These are phyloP conservation scores for Procambarus clarkii DNA, from an alignment of 1,140 invertebrate genomes.

Conservation along the genomic window DNA sequence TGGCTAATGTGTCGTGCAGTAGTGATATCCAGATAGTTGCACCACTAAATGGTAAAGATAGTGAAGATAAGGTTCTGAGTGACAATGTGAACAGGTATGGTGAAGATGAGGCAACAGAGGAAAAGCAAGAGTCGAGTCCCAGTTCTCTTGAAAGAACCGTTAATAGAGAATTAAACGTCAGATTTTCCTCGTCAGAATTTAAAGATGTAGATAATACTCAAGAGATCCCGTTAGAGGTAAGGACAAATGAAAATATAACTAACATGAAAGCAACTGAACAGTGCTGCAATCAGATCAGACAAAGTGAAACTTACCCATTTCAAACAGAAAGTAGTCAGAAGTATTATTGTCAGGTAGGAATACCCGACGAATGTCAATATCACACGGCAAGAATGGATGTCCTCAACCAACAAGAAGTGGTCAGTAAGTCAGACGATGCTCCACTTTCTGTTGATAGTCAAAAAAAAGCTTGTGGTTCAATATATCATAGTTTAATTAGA, in stretches of 20 bases:
- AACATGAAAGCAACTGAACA: not conserved
- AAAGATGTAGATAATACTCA: not conserved
- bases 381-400: not conserved
- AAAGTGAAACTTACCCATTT: not conserved
- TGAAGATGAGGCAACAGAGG: not conserved
- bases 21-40: conserved; percentile 42
- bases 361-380: not conserved
- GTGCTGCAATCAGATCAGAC: not conserved
- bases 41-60: not conserved
- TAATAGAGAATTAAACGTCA: conserved; percentile 38
- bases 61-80: not conserved
- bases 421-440: not conserved
- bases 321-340: not conserved
- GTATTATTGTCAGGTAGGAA: not conserved
- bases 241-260: not conserved
- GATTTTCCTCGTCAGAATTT: conserved; percentile 41
- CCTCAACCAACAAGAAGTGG: not conserved
- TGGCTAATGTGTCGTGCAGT: conserved; percentile 68
- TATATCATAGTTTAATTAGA: not conserved
- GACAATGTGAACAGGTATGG: not conserved
- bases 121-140: conserved; percentile 9
- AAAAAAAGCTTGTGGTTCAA: not conserved
- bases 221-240: not conserved
- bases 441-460: not conserved
- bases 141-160: conserved; percentile 40